Conservation (phyloP, 1,140 invertebrate species). For the Temnothorax nylanderi region DNA sequence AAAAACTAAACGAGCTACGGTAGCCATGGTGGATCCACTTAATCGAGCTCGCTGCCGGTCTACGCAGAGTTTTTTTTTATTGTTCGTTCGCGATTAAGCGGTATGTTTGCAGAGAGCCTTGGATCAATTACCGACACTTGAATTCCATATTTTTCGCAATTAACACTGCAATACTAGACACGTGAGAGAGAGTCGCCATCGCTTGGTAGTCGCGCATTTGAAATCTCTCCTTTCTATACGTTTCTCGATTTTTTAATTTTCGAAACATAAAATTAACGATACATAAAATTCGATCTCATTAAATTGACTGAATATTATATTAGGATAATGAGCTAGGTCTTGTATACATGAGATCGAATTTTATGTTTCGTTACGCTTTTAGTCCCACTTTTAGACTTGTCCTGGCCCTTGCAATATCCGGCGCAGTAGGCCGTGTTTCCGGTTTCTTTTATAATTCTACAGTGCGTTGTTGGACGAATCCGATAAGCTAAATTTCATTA, state of each 20-base stretch:
- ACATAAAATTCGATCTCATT: background rate
- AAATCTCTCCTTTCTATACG: background rate
- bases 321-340: background rate
- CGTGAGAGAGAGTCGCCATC: slow-evolving; percentile 23
- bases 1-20: slow-evolving; percentile 75
- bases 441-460: slow-evolving; percentile 73
- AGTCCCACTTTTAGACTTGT: slow-evolving; percentile 64
- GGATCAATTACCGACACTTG: slow-evolving; percentile 47
- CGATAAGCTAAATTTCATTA: slow-evolving; percentile 20
- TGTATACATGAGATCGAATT: slow-evolving; percentile 48
- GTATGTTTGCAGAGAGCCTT: slow-evolving; percentile 14
- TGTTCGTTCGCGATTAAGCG: slow-evolving; percentile 32
- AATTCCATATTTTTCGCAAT: slow-evolving; percentile 20
- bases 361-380: slow-evolving; percentile 73
- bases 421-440: slow-evolving; percentile 79
- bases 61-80: slow-evolving; percentile 39
- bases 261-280: background rate
- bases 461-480: slow-evolving; percentile 22
- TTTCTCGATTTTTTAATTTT: background rate
- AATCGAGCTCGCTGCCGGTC: slow-evolving; percentile 60
- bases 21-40: slow-evolving; percentile 70
- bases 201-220: background rate
- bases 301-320: background rate
- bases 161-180: slow-evolving; percentile 45
- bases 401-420: slow-evolving; percentile 78